Base-by-base conservation (phyloP, 2,113 vertebrate genomes). In the Empidonax alnorum region DNA sequence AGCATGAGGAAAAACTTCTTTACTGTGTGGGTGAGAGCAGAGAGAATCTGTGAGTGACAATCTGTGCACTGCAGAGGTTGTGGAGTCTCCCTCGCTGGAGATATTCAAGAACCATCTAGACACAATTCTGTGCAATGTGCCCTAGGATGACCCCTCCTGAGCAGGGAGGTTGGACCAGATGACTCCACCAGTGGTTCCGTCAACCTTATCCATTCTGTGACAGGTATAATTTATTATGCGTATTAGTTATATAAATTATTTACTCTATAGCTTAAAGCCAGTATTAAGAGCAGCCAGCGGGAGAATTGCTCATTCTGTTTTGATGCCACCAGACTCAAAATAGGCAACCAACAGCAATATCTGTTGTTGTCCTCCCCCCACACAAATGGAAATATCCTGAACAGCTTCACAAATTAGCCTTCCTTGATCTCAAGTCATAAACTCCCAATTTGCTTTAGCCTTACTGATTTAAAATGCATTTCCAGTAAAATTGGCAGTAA, bases 401-500 rank as follows among this genome's bases (percentile, higher is more conserved):
- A 53, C 42, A 91, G 72, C 37, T 88, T 87, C 65, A 72, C 39
- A 87, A 78, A 80, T 71, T 69, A 94, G 67, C 27, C 41, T 58
- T 79, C 69, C 77, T 80, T 46, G 39, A n/a, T 76, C 75, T 93
- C 76, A 92, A 91, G n/a, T 58, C 63, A 88, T 30, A 73, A 10
- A n/a, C 22, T 79, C 7, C 33, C 41, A 66, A 81, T 52, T 47
- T 73, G 20, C 56, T 88, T 91, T 68, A 84, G 46, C 41, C 44
- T 92, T 89, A 91, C 17, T 75, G n/a, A 93, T 87, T 87, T 86
- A 58, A 83, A 92, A 94, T 87, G 79, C 63, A 91, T 41, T 86
- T 52, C 50, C 68, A 83, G 72, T 89, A 96, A 97, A 96, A 97
- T 31, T 91, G 96, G 59, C 67, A 95, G 77, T 85, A 89, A 86